These are phyloP conservation scores for Tauraco erythrolophus DNA, from an alignment of 2,113 vertebrate genomes.

Conservation along the genomic window DNA sequence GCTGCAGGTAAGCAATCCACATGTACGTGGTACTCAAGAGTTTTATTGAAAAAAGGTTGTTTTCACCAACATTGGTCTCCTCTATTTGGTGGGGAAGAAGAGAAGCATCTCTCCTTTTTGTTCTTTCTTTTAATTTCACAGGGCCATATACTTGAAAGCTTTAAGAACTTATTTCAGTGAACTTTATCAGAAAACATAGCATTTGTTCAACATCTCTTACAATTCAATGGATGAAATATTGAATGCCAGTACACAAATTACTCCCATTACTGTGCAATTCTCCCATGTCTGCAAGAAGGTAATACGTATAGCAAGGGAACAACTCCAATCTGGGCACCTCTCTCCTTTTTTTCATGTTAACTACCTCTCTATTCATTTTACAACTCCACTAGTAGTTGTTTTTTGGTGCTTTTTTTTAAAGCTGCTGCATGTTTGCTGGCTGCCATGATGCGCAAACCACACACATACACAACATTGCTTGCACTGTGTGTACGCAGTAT, in stretches of 20 bases:
- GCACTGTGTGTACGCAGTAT: background rate
- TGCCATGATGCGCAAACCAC: background rate
- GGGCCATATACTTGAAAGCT: background rate
- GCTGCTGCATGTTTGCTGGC: background rate
- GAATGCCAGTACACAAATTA: background rate
- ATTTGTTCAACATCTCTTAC: background rate
- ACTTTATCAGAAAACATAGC: background rate
- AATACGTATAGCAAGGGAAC: background rate
- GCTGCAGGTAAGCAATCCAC: background rate
- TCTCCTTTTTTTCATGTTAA: background rate
- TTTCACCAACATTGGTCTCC: fast-evolving
- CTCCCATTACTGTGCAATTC: background rate
- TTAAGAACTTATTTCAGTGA: background rate
- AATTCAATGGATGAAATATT: background rate
- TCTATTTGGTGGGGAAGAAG: background rate
- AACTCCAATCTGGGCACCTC: background rate
- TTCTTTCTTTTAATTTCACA: background rate
- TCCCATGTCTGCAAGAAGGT: background rate
- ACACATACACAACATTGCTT: background rate
- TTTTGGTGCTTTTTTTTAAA: background rate
- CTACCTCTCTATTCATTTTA: background rate
- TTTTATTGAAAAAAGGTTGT: background rate
- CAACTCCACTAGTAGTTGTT: background rate
- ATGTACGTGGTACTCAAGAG: fast-evolving
- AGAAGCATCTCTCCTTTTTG: background rate